These are phyloP conservation scores for Numenius arquata DNA, from an alignment of 2,113 vertebrate species.

Conservation along the genomic window DNA sequence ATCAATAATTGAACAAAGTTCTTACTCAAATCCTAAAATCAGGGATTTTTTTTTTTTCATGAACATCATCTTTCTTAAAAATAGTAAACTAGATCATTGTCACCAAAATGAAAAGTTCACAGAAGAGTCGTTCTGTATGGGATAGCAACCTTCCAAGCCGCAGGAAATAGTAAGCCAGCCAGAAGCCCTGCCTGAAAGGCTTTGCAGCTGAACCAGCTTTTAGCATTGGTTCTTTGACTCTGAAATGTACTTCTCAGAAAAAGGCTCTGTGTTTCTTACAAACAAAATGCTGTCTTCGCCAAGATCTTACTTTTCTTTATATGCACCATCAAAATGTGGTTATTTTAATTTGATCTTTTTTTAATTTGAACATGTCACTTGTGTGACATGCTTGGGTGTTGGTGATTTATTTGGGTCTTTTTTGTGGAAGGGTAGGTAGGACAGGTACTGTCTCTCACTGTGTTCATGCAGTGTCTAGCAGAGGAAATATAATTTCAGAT, in stretches of 20 bases:
- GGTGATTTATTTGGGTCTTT: neutral
- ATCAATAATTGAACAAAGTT: neutral
- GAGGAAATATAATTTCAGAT: conserved; percentile 16
- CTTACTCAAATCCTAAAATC: neutral
- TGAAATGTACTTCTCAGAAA: neutral
- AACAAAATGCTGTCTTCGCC: neutral
- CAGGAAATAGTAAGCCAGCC: neutral
- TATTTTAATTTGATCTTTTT: neutral
- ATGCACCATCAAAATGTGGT: neutral
- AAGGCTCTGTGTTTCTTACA: neutral
- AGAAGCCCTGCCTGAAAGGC: neutral
- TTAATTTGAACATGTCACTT: neutral
- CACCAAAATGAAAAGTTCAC: neutral
- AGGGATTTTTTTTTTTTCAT: fast-evolving
- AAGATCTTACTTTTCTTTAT: neutral
- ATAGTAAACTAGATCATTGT: neutral
- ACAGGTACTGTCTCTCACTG: neutral
- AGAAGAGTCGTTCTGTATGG: neutral
- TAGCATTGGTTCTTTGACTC: neutral
- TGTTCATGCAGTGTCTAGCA: neutral
- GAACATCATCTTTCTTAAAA: neutral
- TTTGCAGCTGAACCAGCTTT: neutral
- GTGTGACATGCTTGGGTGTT: neutral
- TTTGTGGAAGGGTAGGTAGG: neutral
- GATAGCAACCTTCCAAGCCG: neutral